Evolutionary conservation across 2,888 invertebrate species (phyloP).

Genomic region (Mythimna lalbum): DNA sequence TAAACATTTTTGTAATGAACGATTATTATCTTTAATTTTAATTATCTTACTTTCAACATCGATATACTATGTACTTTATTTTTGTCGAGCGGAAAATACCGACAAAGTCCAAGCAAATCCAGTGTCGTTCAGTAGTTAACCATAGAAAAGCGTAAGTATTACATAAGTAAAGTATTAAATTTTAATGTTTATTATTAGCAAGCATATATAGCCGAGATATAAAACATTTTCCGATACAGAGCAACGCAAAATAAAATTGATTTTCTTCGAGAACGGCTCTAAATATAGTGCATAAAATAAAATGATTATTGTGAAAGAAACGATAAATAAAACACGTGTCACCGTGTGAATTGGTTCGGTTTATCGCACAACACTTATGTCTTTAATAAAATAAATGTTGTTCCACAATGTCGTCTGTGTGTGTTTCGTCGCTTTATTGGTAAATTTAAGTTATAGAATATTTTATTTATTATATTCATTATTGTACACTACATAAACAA

Average conservation of each 20-base stretch:
- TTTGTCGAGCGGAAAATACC: background rate
- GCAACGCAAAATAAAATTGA: background rate
- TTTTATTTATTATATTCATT: background rate
- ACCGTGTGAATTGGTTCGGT: constrained; percentile 54
- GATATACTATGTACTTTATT: no score
- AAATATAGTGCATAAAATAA: constrained; percentile 50
- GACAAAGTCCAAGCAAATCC: background rate
- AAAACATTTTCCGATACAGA: background rate
- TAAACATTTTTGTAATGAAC: no score
- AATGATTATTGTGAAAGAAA: constrained; percentile 55
- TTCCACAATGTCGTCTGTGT: constrained; percentile 60
- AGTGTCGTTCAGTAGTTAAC: background rate
- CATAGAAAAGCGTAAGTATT: background rate
- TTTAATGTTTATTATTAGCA: background rate
- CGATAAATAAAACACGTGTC: constrained; percentile 55
- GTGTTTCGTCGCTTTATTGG: constrained; percentile 58
- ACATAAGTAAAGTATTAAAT: background rate
- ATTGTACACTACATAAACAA: no score
- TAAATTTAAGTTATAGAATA: constrained; percentile 30
- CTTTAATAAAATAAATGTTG: constrained; percentile 72
- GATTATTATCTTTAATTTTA: no score
- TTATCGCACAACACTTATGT: constrained; percentile 34
- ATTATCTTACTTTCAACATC: no score
- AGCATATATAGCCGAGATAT: background rate
- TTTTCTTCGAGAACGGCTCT: constrained; percentile 1